Evolutionary conservation across 2,888 invertebrate species (phyloP).

Genomic region (Eledona agricola): DNA sequence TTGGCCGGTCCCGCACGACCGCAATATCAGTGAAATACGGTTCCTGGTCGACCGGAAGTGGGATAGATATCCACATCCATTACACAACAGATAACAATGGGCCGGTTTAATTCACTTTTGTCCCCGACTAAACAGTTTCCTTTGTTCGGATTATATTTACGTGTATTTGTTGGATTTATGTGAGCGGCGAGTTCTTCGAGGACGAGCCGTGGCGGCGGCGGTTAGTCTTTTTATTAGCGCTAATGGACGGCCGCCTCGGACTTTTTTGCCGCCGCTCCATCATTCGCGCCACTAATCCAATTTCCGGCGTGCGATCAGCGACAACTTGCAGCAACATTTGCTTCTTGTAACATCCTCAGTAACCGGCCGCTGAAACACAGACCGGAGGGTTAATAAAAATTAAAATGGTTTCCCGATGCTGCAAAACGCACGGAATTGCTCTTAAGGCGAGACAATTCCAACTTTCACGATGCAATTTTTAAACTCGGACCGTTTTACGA

Average conservation of each 20-base stretch:
- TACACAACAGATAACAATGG: conserved; percentile 60
- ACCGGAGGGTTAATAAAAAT: no score
- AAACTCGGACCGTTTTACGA: no score
- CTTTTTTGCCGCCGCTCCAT: conserved; percentile 29
- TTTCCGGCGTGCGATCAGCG: conserved; percentile 16
- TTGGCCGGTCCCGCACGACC: conserved; percentile 20
- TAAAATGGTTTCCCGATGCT: no score
- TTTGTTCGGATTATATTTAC: conserved; percentile 58
- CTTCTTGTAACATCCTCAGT: no score
- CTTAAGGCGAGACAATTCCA: no score
- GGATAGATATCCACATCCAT: conserved; percentile 59
- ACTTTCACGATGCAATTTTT: no score
- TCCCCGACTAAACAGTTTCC: conserved; percentile 60
- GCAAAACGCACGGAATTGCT: no score
- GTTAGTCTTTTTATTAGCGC: conserved; percentile 49
- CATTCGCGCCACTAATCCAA: conserved; percentile 33
- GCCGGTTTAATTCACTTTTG: conserved; percentile 60
- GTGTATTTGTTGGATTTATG: conserved; percentile 54
- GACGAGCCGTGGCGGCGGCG: conserved; percentile 39
- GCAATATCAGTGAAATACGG: conserved; percentile 58
- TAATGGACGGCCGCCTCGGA: conserved; percentile 41
- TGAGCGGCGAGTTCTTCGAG: conserved; percentile 38
- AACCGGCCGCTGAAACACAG: no score
- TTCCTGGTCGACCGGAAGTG: conserved; percentile 55
- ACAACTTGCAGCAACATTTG: no score